Evolutionary conservation across 2,888 invertebrate species (phyloP), one percentile per base, ranked within the genome.

Genomic region (Dioctria rufipes): DNA sequence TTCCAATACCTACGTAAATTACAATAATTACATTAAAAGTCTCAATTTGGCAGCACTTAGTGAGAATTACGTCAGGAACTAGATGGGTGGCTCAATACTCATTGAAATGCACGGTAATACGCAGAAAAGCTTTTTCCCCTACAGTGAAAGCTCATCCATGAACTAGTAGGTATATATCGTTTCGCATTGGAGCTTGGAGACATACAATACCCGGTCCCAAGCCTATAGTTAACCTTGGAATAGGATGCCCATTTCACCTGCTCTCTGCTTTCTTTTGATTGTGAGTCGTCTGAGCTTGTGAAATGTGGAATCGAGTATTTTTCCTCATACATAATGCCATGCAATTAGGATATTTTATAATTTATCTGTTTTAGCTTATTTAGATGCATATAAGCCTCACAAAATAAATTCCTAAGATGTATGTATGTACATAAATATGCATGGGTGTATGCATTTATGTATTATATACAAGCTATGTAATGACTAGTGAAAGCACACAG

Each of bases 91-190:
- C 73, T 5, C 69, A 39, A 43, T 39, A 58, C 58, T 60, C 42
- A 60, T 42, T 58, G 39, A 13, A 39, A 25, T 58, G 58, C 60
- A 25, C 40, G 42, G 9, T 43, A 25, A 58, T 58, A 73, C 58
- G 25, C 3, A 73, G 8, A 73, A 73, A 73, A 73, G 73, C 73
- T 73, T n/a, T 71, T 73, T 73, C 73, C 58, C 73, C 73, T 39
- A 60, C 60, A 61, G 61, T 61, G 61, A 61, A 61, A 61, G 61
- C 61, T 61, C 6, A 25, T 37, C 37, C 25, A 25, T 5, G 8
- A 4, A 54, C 54, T 54, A 25, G 25, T 25, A 25, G 25, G 25
- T 25, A 54, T 54, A 11, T 61, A 11, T 39, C 25, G 25, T 25
- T 25, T 25, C 2, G 25, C 25, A 1, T 25, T 39, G 5, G 61